Percentiles rank a stretch among this genome's conserved stretches.
Evolutionary conservation across 2,888 invertebrate genomes (phyloP).

Genomic region (Pheosia gnoma): DNA sequence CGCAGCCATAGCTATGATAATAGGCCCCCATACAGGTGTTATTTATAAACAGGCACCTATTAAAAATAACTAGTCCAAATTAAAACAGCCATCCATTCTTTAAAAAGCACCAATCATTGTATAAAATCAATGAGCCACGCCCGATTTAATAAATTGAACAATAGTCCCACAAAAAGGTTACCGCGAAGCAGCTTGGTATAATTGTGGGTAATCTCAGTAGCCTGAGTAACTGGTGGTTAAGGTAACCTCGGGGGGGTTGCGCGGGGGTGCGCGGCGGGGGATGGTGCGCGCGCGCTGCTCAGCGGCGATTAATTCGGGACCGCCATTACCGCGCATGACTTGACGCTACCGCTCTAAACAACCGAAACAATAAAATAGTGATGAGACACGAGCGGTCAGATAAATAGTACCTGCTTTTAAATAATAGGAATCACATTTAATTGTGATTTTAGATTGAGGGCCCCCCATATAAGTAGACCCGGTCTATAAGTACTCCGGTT

Average conservation of each 20-base stretch:
- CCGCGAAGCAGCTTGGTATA: slow-evolving; percentile 34
- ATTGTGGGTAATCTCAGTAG: slow-evolving; percentile 44
- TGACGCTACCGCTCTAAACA: slow-evolving; percentile 43
- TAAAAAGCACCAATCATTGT: not conserved
- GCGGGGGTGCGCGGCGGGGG: slow-evolving; percentile 7
- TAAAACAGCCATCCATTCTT: not conserved
- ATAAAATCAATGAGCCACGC: not conserved
- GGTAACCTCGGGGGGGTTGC: not conserved
- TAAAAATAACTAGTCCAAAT: slow-evolving; percentile 1
- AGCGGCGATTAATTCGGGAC: slow-evolving; percentile 45
- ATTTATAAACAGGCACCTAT: not conserved
- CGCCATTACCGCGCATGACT: slow-evolving; percentile 68
- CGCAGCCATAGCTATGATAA: not conserved
- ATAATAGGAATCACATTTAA: too few relatives aligned
- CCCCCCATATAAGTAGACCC: too few relatives aligned
- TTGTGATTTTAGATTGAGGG: too few relatives aligned
- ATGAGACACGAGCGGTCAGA: slow-evolving; percentile 13
- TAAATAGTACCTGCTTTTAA: too few relatives aligned
- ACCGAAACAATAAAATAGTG: slow-evolving; percentile 29
- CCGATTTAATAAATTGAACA: slow-evolving; percentile 27
- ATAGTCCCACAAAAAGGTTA: slow-evolving; percentile 34
- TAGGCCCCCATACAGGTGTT: not conserved
- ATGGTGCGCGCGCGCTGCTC: slow-evolving; percentile 25
- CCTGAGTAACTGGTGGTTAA: slow-evolving; percentile 18
- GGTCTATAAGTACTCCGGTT: too few relatives aligned